Evolutionary conservation across 2,888 invertebrate genomes (phyloP).

Genomic region (Lithophane socia): DNA sequence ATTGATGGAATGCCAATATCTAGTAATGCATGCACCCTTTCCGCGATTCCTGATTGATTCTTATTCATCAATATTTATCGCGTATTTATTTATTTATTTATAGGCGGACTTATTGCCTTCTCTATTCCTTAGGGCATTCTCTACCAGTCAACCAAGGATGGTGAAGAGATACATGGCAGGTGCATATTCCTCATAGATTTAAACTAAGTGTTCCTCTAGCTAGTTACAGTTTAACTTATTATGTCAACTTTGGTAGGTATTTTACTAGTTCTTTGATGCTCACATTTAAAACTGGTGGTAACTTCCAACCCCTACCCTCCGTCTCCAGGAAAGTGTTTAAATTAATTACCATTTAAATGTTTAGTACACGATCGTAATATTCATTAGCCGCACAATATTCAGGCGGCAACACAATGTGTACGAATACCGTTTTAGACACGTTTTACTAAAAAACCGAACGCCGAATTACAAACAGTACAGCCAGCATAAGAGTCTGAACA

Average conservation of each 20-base stretch:
- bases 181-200: neutral
- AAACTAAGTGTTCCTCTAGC: neutral
- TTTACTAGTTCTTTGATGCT: neutral
- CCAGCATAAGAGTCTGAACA: slow-evolving; percentile 43
- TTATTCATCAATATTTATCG: slow-evolving; percentile 36
- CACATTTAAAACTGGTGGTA: neutral
- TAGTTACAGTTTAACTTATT: neutral
- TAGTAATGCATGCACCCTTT: slow-evolving; percentile 15
- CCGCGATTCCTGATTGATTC: slow-evolving; percentile 18
- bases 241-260: neutral
- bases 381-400: slow-evolving; percentile 43
- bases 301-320: neutral
- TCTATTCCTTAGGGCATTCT: no score
- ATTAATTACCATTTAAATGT: slow-evolving; percentile 27
- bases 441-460: slow-evolving; percentile 40
- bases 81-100: no score
- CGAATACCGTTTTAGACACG: slow-evolving; percentile 59
- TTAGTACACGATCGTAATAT: slow-evolving; percentile 12
- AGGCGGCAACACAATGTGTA: slow-evolving; percentile 34
- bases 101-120: no score
- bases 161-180: no score
- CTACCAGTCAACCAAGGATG: no score
- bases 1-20: slow-evolving; percentile 45
- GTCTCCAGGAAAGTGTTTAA: slow-evolving; percentile 9
- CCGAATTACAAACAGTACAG: slow-evolving; percentile 48